Conservation (phyloP, 1,140 invertebrate species). For the Acromyrmex echinatior region DNA sequence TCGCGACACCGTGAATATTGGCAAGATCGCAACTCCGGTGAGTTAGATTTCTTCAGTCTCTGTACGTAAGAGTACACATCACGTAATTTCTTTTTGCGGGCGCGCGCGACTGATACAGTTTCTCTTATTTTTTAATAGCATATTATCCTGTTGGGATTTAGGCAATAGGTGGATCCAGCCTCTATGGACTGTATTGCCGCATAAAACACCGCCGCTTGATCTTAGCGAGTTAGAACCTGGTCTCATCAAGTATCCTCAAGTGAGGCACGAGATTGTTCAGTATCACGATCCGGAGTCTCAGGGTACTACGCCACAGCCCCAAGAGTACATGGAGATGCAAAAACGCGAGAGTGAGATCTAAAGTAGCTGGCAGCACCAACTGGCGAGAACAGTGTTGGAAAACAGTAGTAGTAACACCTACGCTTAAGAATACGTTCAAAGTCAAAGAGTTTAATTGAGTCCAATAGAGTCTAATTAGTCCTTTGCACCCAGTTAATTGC, state of each 20-base stretch:
- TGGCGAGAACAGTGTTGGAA: background rate
- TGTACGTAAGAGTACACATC: no score
- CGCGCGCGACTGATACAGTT: background rate
- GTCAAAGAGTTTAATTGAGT: slow-evolving; percentile 34
- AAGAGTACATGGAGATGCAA: slow-evolving; percentile 92
- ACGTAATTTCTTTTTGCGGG: background rate
- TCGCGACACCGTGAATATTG: slow-evolving; percentile 93
- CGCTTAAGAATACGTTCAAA: slow-evolving; percentile 21
- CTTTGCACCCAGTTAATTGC: slow-evolving; percentile 25
- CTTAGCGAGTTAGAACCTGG: slow-evolving; percentile 90
- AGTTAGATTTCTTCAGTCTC: slow-evolving; percentile 47
- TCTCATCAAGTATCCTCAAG: slow-evolving; percentile 75
- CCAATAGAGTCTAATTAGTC: slow-evolving; percentile 50
- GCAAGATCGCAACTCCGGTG: slow-evolving; percentile 93
- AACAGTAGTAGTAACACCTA: background rate
- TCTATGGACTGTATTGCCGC: slow-evolving; percentile 93
- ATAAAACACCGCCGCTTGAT: slow-evolving; percentile 94
- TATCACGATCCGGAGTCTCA: slow-evolving; percentile 80
- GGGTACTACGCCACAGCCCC: slow-evolving; percentile 75
- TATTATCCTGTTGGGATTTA: slow-evolving; percentile 79
- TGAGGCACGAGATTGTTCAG: slow-evolving; percentile 73
- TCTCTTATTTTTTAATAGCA: slow-evolving; percentile 11
- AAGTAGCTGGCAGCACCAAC: slow-evolving; percentile 64
- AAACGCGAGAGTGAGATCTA: slow-evolving; percentile 94
- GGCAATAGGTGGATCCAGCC: slow-evolving; percentile 94